phyloP scores from a whole-genome alignment of 2,888 invertebrate genomes.

The Mesorhabditis belari region DNA sequence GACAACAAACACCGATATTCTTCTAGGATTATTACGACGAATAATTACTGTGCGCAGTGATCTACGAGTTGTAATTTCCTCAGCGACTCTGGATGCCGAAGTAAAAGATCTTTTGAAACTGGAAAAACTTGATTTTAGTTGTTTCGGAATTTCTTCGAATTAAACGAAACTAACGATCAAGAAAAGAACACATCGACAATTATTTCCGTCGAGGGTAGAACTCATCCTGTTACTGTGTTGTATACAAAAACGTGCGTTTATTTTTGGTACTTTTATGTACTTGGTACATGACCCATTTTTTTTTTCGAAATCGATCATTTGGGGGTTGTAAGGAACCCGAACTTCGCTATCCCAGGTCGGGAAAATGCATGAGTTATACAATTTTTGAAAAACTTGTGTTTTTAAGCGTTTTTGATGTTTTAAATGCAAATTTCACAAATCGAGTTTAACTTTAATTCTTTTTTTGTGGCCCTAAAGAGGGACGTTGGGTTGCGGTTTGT shows the following conservation, averaged over 20 bases:
- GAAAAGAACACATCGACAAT: constrained; percentile 70
- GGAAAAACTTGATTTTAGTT: constrained; percentile 16
- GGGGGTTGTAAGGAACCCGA: no score
- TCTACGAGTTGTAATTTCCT: constrained; percentile 68
- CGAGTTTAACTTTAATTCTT: no score
- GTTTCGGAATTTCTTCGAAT: constrained; percentile 57
- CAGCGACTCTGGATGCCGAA: constrained; percentile 90
- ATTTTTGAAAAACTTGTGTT: no score
- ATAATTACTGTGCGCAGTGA: constrained; percentile 43
- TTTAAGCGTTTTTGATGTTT: no score
- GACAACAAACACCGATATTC: constrained; percentile 81
- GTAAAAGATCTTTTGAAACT: constrained; percentile 54
- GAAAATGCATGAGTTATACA: no score
- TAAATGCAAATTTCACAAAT: no score
- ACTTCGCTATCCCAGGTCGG: no score
- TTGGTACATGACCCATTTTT: no score
- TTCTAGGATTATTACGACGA: constrained; percentile 87
- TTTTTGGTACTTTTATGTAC: no score
- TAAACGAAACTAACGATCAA: constrained; percentile 44
- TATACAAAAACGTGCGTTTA: constrained; percentile 64
- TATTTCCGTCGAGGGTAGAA: constrained; percentile 78
- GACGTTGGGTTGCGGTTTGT: no score
- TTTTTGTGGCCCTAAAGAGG: no score
- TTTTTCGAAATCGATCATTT: no score
- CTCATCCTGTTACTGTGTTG: constrained; percentile 77